Conservation (phyloP, 2,888 invertebrate genomes). For the Nephrotoma flavescens region DNA sequence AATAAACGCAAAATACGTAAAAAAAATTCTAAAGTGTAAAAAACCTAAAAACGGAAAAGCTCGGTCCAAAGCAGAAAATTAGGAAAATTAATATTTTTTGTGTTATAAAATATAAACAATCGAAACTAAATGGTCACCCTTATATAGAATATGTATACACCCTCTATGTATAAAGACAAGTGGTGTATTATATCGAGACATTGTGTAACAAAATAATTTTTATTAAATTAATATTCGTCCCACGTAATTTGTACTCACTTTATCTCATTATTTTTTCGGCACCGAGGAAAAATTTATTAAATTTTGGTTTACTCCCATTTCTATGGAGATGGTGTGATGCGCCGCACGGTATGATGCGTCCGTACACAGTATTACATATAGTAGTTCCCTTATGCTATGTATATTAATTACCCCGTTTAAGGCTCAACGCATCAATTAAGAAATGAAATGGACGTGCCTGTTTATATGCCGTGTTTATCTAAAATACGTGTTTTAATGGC, state of each 20-base stretch:
- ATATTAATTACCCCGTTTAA: slow-evolving; percentile 1
- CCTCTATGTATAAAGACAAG: neutral
- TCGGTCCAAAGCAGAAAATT: neutral
- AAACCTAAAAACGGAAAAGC: neutral
- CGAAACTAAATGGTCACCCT: neutral
- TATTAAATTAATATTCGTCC: neutral
- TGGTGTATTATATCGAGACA: neutral
- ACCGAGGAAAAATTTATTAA: neutral
- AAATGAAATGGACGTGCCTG: neutral
- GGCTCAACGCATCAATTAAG: neutral
- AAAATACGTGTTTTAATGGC: neutral
- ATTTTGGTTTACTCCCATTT: neutral
- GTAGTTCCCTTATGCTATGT: neutral
- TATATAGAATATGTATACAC: neutral
- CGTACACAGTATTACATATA: no score
- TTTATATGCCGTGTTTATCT: neutral
- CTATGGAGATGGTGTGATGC: neutral
- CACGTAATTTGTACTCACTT: neutral
- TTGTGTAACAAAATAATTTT: neutral
- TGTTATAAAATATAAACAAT: neutral
- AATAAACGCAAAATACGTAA: neutral
- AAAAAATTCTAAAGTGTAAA: neutral
- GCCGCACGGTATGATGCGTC: neutral
- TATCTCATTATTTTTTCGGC: neutral
- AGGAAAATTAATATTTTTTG: neutral